Base-by-base conservation (phyloP, 2,113 vertebrate species). In the Centropus bengalensis region DNA sequence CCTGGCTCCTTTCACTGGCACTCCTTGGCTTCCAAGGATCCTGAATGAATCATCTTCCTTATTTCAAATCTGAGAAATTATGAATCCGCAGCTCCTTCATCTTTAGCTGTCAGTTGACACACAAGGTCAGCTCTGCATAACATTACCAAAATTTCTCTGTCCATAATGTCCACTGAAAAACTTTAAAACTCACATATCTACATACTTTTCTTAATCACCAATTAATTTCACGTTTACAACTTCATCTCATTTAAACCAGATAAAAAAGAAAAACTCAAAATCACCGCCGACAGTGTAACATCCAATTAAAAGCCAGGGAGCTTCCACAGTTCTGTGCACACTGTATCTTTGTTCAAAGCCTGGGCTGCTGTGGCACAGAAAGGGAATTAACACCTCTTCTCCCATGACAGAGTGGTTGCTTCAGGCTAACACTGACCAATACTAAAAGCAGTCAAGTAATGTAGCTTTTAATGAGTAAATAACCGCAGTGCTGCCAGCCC, bases 401-500 rank as follows among this genome's bases (percentile, higher is more conserved):
- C 80, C 91, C 71, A 80, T 64, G 47, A 90, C 89, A 81, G 85
- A 59, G 82, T 5, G 49, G 64, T 95, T 91, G 86, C 64, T 93
- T 83, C 58, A 83, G 80, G 79, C 79, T 74, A 78, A 32, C 2
- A 19, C 84, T 24, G 44, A 86, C 52, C 69, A 77, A 71, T 51
- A 70, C 71, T 38, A 69, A 91, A 89, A 67, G 82, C n/a, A 91
- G 45, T 36, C 54, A 0, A 93, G 67, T 56, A 87, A 73, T 86
- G 91, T 76, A 96, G 87, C n/a, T 89, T 93, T 75, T 75, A 82
- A 91, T 10, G 54, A 91, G 44, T 87, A 96, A 94, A 76, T 58
- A 92, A 84, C 33, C 55, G 45, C 49, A 83, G 23, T 42, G 28
- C 81, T 94, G 68, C 84, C 86, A 97, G 66, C 51, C 81, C 88